Base-by-base conservation (phyloP, 37 sponge, comb jelly and placozoan genomes). In the Diacarnus erythraeanus region DNA sequence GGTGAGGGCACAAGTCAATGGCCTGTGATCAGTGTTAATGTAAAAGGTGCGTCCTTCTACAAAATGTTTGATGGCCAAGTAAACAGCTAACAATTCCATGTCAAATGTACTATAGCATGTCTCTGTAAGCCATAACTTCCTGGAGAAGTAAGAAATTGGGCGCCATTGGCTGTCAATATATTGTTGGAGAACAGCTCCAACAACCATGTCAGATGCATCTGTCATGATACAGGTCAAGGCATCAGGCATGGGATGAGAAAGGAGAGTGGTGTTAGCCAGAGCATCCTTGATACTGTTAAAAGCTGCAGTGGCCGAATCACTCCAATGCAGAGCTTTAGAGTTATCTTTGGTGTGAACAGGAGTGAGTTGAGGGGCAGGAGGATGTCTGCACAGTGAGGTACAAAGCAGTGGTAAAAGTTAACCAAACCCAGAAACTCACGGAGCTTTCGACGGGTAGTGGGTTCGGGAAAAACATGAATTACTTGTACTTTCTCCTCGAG, bases 21-120 rank as follows among this genome's bases (percentile, higher is more conserved):
- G 88, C 42, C 82, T 88, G 74, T 82, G 83, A 40, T 88, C 83
- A 4, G 84, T 89, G 15, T 9, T 25, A 22, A 78, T 69, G 39
- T 60, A 56, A 47, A 86, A 86, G 34, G 64, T 23, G 23, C 64
- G 64, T 64, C 64, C 64, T 64, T 64, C 64, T 26, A 64, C 31
- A 84, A 59, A 25, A 83, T 58, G 39, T 76, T 74, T n/a, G n/a
- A n/a, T n/a, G n/a, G n/a, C n/a, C n/a, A n/a, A n/a, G n/a, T n/a
- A n/a, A n/a, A n/a, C n/a, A 64, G 82, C 91, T 15, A 90, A 58
- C 18, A 90, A 30, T 59, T 90, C 73, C 5, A 80, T 39, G 68
- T 85, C 86, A 30, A 90, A 90, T 59, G 91, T 80, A 31, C 91
- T 90, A 78, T 90, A 90, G 69, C 78, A 72, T 1, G 72, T 85